Base-by-base conservation (phyloP, 2,113 vertebrate genomes). In the Macrotis lagotis region DNA sequence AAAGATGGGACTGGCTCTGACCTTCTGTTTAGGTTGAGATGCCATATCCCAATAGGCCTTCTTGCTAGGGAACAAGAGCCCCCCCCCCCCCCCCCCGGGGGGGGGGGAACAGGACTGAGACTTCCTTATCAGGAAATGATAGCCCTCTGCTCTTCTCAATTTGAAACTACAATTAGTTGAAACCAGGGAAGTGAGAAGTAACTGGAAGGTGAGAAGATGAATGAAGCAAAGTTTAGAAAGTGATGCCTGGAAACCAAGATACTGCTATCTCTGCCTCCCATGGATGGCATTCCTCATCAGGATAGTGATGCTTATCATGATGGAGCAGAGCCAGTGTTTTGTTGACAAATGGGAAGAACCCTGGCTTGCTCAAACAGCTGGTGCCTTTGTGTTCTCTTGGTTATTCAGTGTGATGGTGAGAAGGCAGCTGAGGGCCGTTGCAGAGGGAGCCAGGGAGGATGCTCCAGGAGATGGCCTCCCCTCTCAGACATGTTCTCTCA, bases 381-480 rank as follows among this genome's bases (percentile, higher is more conserved):
- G n/a, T n/a, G 51, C 8, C 4, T 8, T 66, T n/a, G 49, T 7
- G 28, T 53, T n/a, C 25, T 28, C 2, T 52, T n/a, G 92, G 94
- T 16, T 83, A 44, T 26, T 25, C 2, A 47, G 9, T 0, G 9
- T 51, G 44, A n/a, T 3, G 6, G 6, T 83, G 92, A 90, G 88
- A 28, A 59, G 44, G 50, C 1, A 8, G 26, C 51, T 48, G 94
- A 0, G 22, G 25, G 50, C 6, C 31, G 53, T 22, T 0, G 24
- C 16, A 22, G 66, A 91, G 48, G 91, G 50, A 47, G 0, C 0
- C 3, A 16, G 90, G 95, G 52, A 37, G n/a, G 74, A 31, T 66
- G 53, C 22, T 93, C 83, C 95, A 89, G 66, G 51, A 37, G 14
- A 25, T 53, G 55, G 90, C 50, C 93, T 48, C 94, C 83, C 48